phyloP scores from a whole-genome alignment of 1,140 invertebrate species.

The Triops longicaudatus region DNA sequence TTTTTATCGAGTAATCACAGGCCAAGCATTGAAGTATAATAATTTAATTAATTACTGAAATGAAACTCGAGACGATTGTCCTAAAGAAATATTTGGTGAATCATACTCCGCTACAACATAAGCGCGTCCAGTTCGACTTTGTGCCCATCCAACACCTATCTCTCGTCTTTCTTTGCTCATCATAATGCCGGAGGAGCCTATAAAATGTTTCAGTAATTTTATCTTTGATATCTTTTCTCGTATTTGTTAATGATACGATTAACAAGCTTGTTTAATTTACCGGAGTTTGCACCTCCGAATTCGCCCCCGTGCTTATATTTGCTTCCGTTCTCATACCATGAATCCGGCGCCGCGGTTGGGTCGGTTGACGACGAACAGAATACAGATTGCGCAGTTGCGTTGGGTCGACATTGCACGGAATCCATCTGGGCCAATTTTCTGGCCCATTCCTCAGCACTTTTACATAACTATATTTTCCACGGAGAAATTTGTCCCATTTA shows the following conservation, averaged over 20 bases:
- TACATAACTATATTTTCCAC: neutral
- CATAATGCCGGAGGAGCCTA: slow-evolving; percentile 63
- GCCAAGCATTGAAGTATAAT: neutral
- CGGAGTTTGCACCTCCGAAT: neutral
- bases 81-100: slow-evolving; percentile 69
- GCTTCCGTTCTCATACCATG: neutral
- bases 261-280: neutral
- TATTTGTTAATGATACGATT: neutral
- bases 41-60: neutral
- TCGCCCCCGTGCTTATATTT: neutral
- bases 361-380: neutral
- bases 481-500: neutral
- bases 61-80: slow-evolving; percentile 58
- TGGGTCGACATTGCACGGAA: neutral
- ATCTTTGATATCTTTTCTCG: neutral
- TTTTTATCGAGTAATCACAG: no score
- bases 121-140: slow-evolving; percentile 46
- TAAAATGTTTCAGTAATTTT: neutral
- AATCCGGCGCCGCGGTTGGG: neutral
- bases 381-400: neutral
- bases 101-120: slow-evolving; percentile 73
- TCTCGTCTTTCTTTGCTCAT: slow-evolving; percentile 63
- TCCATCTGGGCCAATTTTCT: neutral
- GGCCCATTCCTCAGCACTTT: neutral
- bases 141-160: slow-evolving; percentile 62